Evolutionary conservation across 30 jellyfish, hydroid and myxozoan species (phyloP).

Genomic region (Sanderia malayensis): DNA sequence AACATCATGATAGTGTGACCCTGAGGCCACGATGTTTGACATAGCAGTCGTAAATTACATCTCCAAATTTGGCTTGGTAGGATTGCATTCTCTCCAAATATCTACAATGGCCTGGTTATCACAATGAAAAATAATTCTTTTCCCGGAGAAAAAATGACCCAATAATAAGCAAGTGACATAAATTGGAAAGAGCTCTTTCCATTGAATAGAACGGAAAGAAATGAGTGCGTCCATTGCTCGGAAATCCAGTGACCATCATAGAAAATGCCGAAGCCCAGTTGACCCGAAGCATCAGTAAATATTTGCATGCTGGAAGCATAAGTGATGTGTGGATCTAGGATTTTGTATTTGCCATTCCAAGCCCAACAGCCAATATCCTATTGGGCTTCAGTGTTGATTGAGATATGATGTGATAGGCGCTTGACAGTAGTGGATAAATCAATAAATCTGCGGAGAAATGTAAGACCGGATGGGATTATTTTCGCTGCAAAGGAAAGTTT

Average conservation of each 20-base stretch:
- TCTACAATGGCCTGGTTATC: neutral
- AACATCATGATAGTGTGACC: neutral
- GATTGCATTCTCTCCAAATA: neutral
- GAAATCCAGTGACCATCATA: neutral
- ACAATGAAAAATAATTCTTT: neutral
- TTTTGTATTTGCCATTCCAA: conserved; percentile 1
- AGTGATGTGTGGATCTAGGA: neutral
- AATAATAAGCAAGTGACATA: neutral
- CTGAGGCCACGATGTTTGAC: neutral
- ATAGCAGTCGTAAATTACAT: neutral
- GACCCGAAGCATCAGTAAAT: neutral
- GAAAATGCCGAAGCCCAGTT: neutral
- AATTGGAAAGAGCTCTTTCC: neutral
- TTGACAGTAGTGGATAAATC: conserved; percentile 5
- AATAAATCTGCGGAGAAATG: neutral
- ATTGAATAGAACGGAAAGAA: neutral
- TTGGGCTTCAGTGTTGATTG: neutral
- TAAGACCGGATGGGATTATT: conserved; percentile 17
- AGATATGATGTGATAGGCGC: neutral
- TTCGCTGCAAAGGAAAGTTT: conserved; percentile 16
- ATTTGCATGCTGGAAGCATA: neutral
- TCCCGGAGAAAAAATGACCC: neutral
- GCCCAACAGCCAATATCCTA: neutral
- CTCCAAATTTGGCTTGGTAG: neutral
- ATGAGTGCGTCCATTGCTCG: neutral